Conservation (phyloP, 2,797 vertebrate species). For the Megalops cyprinoides region DNA sequence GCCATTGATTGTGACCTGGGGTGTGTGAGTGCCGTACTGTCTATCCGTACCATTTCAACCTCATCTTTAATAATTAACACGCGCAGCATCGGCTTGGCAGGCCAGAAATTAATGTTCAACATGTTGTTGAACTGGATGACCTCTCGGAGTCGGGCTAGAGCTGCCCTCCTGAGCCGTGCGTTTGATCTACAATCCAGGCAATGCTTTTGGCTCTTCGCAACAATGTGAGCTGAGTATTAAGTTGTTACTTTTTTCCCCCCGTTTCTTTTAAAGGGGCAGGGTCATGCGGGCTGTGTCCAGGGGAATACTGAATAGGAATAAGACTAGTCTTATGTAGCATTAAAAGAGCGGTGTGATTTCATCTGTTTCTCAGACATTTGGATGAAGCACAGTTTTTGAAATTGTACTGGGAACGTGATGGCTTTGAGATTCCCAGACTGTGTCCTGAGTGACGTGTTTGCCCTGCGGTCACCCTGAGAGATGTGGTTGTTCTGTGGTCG, state of each 20-base stretch:
- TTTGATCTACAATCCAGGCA: too few relatives aligned
- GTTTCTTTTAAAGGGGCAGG: neutral
- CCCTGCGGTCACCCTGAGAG: too few relatives aligned
- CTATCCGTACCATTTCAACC: constrained; percentile 54
- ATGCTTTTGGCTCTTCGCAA: neutral
- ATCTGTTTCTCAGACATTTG: too few relatives aligned
- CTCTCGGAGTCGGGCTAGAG: neutral
- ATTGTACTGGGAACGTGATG: too few relatives aligned
- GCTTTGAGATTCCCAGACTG: too few relatives aligned
- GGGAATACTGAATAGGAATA: too few relatives aligned
- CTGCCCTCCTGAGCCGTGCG: neutral
- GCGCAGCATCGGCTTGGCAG: constrained; percentile 28
- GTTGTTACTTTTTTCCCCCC: neutral
- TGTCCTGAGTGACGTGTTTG: too few relatives aligned
- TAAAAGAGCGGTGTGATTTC: too few relatives aligned
- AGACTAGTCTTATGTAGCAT: too few relatives aligned
- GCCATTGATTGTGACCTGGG: constrained; percentile 51
- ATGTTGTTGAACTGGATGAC: neutral
- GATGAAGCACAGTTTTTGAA: too few relatives aligned
- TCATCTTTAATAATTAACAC: constrained; percentile 60
- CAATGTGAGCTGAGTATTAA: neutral
- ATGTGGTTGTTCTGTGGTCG: too few relatives aligned
- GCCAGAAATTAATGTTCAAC: constrained; percentile 45
- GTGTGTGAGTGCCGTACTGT: constrained; percentile 45
- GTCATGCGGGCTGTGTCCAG: too few relatives aligned